A percentile compares a stretch with the other conserved stretches of the same genome.
Conservation (phyloP, 35 echinoderm and acorn worm genomes). For the Strongylocentrotus purpuratus region DNA sequence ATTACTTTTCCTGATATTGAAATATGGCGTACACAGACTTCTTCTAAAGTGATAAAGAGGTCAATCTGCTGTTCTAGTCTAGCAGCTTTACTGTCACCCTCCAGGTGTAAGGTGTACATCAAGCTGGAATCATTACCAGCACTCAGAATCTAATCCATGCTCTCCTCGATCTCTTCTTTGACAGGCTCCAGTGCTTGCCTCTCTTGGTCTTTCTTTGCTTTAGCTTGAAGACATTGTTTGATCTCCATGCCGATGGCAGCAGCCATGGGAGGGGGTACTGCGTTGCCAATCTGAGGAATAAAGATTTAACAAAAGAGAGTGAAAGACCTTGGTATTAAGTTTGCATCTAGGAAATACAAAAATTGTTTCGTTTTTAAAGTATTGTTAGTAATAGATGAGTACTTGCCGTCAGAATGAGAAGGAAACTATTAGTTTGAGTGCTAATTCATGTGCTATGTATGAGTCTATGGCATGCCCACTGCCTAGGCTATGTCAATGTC, state of each 20-base stretch:
- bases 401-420: too few species aligned
- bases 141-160: conserved; percentile 12
- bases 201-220: conserved; percentile 52
- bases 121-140: background rate
- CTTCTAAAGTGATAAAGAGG: too few species aligned
- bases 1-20: too few species aligned
- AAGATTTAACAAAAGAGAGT: background rate
- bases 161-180: background rate
- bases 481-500: too few species aligned
- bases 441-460: too few species aligned
- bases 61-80: too few species aligned
- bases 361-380: too few species aligned
- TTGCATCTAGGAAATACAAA: background rate
- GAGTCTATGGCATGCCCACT: too few species aligned
- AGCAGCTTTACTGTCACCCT: background rate
- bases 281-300: conserved; percentile 77
- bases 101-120: background rate
- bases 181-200: background rate
- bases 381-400: too few species aligned
- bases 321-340: background rate
- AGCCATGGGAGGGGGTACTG: conserved; percentile 92
- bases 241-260: conserved; percentile 89
- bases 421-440: too few species aligned
- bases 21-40: too few species aligned
- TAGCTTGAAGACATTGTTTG: conserved; percentile 76